A percentile compares a stretch with the other conserved stretches of the same genome.
Evolutionary conservation across 2,797 vertebrate genomes (phyloP).

Genomic region (Chelon labrosus): DNA sequence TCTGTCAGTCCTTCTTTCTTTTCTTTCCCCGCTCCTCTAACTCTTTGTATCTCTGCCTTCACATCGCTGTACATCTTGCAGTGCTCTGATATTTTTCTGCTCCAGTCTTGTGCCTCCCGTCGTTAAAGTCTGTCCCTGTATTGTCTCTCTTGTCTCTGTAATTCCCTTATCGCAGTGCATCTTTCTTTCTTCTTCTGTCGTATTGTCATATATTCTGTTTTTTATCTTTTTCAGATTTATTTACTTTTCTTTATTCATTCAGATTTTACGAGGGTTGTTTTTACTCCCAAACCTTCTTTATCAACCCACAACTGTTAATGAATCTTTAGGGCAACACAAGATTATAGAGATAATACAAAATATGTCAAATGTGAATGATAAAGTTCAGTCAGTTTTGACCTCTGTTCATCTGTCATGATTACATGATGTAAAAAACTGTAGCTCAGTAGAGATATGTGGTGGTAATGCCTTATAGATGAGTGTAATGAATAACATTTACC

Average conservation of each 20-base stretch:
- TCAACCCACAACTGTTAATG: not conserved
- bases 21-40: constrained; percentile 18
- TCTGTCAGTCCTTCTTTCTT: constrained; percentile 61
- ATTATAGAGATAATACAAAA: not conserved
- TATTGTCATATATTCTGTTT: constrained; percentile 35
- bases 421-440: too few species aligned
- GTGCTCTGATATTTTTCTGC: constrained; percentile 10
- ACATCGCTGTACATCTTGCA: constrained; percentile 22
- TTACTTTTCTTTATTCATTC: constrained; percentile 35
- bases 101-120: constrained; percentile 23
- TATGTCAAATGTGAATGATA: not conserved
- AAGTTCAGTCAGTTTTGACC: not conserved
- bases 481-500: not conserved
- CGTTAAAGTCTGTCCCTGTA: constrained; percentile 50
- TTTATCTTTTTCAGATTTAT: constrained; percentile 50
- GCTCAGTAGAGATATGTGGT: not conserved
- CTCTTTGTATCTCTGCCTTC: constrained; percentile 36
- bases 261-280: constrained; percentile 12
- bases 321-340: not conserved
- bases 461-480: not conserved
- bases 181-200: constrained; percentile 20
- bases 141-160: constrained; percentile 42
- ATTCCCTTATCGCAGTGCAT: constrained; percentile 42
- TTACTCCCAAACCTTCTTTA: not conserved
- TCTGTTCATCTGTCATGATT: too few species aligned